Evolutionary conservation across 1,140 invertebrate species (phyloP).

Genomic region (Telenomus remus): DNA sequence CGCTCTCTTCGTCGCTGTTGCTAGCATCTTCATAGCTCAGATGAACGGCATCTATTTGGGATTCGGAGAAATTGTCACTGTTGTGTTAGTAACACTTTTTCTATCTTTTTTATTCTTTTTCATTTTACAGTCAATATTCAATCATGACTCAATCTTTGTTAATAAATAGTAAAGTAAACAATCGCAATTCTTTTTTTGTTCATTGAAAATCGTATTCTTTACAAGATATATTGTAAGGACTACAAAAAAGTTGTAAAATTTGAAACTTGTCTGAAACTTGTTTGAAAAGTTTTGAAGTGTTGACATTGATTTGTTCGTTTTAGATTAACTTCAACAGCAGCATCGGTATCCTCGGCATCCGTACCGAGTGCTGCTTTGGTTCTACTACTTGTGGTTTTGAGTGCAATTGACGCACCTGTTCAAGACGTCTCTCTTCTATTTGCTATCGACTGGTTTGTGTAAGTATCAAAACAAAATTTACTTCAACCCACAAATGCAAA

Average conservation of each 20-base stretch:
- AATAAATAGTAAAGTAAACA: no score
- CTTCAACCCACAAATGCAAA: no score
- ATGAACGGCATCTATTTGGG: slow-evolving; percentile 88
- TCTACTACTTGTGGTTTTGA: slow-evolving; percentile 87
- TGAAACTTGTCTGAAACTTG: no score
- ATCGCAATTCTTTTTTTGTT: no score
- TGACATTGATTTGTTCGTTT: not conserved
- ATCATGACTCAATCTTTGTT: no score
- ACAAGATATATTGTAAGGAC: no score
- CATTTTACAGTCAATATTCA: no score
- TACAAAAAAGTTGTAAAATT: no score
- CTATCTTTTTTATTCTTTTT: no score
- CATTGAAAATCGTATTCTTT: no score
- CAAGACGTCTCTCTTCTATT: slow-evolving; percentile 90
- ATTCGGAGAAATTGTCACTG: slow-evolving; percentile 86
- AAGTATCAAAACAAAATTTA: no score
- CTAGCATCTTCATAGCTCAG: slow-evolving; percentile 94
- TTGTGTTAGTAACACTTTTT: slow-evolving; percentile 80
- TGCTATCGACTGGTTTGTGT: slow-evolving; percentile 94
- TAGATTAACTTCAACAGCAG: slow-evolving; percentile 91
- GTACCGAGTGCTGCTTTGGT: slow-evolving; percentile 95
- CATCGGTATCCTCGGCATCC: slow-evolving; percentile 93
- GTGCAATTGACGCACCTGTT: slow-evolving; percentile 88
- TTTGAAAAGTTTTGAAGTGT: no score
- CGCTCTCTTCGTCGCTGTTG: slow-evolving; percentile 91